Conservation (phyloP, 2,113 vertebrate species). For the Cephalopterus ornatus region DNA sequence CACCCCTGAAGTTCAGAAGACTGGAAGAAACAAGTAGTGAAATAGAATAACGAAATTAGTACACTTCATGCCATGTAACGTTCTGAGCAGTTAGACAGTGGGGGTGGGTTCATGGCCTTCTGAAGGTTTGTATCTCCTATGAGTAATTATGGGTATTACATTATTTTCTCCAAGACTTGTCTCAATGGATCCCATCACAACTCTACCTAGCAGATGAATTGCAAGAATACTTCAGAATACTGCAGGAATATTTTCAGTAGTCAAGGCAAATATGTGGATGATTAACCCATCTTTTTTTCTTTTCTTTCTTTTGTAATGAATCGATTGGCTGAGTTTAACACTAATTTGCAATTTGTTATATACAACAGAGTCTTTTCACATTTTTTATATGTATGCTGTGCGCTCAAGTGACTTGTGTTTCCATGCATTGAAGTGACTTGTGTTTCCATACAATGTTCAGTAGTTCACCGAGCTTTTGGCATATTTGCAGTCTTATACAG, state of each 20-base stretch:
- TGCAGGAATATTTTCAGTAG: not conserved
- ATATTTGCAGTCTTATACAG: not conserved
- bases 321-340: not conserved
- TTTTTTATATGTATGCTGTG: not conserved
- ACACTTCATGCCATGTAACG: not conserved
- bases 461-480: not conserved
- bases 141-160: not conserved
- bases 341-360: not conserved
- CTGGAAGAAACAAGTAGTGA: not conserved
- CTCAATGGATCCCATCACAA: not conserved
- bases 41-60: not conserved
- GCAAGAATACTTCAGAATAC: not conserved
- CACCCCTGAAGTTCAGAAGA: not conserved
- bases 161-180: not conserved
- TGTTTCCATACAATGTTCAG: accelerated
- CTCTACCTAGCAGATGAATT: not conserved
- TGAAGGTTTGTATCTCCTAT: accelerated
- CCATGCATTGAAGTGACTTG: accelerated
- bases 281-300: not conserved
- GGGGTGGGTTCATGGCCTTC: not conserved
- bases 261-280: not conserved
- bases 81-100: not conserved
- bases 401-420: not conserved
- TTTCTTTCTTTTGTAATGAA: not conserved
- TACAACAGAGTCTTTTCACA: not conserved